Evolutionary conservation across 2,797 vertebrate species (phyloP).

Genomic region (Telmatherina bonti): DNA sequence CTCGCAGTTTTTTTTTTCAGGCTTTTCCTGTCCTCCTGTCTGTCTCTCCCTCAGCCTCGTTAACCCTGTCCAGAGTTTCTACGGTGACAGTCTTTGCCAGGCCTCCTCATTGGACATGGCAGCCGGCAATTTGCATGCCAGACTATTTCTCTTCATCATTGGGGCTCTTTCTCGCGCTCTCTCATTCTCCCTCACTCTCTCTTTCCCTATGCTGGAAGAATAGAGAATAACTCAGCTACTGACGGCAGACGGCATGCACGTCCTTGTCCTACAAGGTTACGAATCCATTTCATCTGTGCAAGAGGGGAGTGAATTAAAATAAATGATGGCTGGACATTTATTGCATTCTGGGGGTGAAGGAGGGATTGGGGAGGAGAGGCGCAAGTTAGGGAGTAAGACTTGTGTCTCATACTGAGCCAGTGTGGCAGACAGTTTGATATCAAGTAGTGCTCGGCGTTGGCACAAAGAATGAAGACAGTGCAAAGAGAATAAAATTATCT

Average conservation of each 20-base stretch:
- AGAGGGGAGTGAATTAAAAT: slow-evolving; percentile 86
- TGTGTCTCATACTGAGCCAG: slow-evolving; percentile 70
- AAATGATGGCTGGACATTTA: slow-evolving; percentile 86
- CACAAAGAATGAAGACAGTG: slow-evolving; percentile 52
- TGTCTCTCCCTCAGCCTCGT: slow-evolving; percentile 72
- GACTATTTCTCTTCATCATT: slow-evolving; percentile 87
- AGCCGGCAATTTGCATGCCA: slow-evolving; percentile 85
- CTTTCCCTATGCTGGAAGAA: slow-evolving; percentile 78
- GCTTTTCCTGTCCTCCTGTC: slow-evolving; percentile 51
- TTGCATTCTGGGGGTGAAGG: slow-evolving; percentile 82
- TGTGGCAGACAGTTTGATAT: slow-evolving; percentile 64
- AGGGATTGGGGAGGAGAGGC: slow-evolving; percentile 80
- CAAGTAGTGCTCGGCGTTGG: slow-evolving; percentile 52
- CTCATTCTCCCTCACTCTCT: slow-evolving; percentile 52
- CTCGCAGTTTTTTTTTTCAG: slow-evolving; percentile 64
- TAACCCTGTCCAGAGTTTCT: slow-evolving; percentile 82
- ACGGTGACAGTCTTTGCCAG: slow-evolving; percentile 76
- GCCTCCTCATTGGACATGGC: slow-evolving; percentile 83
- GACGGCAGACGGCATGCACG: slow-evolving; percentile 83
- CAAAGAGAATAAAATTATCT: slow-evolving; percentile 45
- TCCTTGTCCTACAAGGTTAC: slow-evolving; percentile 91
- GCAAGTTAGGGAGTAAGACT: slow-evolving; percentile 74
- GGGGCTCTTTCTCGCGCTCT: slow-evolving; percentile 76
- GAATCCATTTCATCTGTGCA: slow-evolving; percentile 87
- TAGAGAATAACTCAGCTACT: slow-evolving; percentile 85